phyloP scores from a whole-genome alignment of 2,113 vertebrate species.

The Cynocephalus volans region DNA sequence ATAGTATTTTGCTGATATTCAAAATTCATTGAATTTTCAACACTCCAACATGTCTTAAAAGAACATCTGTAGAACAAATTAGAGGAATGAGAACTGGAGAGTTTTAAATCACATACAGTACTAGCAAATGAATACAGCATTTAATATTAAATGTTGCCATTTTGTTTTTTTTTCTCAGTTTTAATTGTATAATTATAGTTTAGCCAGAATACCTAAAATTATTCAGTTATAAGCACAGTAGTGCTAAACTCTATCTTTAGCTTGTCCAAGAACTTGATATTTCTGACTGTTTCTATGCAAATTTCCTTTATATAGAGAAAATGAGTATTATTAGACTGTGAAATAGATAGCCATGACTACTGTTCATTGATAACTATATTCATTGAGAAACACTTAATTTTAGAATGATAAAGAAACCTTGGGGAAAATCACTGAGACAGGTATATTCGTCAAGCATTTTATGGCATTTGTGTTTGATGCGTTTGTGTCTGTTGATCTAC shows the following conservation, averaged over 20 bases:
- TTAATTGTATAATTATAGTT: not conserved
- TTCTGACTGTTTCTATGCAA: not conserved
- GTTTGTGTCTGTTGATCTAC: not conserved
- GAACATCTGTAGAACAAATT: not conserved
- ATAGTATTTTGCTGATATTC: too few relatives aligned
- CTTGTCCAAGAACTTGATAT: not conserved
- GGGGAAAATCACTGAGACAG: not conserved
- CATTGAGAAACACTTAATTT: not conserved
- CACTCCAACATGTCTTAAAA: not conserved
- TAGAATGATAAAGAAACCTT: not conserved
- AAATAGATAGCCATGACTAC: not conserved
- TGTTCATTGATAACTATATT: not conserved
- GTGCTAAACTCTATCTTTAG: not conserved
- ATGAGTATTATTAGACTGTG: not conserved
- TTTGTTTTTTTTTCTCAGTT: not conserved
- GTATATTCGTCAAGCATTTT: constrained; percentile 3
- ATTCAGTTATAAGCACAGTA: not conserved
- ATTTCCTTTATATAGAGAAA: constrained; percentile 7
- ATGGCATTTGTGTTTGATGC: not conserved
- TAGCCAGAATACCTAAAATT: not conserved
- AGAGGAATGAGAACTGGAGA: not conserved
- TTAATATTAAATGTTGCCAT: not conserved
- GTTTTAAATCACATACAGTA: not conserved
- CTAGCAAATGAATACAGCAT: not conserved
- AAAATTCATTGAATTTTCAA: not conserved